A percentile compares a stretch with the other conserved stretches of the same genome.
Evolutionary conservation across 2,113 vertebrate species (phyloP).

Genomic region (Typhlomys cinereus): DNA sequence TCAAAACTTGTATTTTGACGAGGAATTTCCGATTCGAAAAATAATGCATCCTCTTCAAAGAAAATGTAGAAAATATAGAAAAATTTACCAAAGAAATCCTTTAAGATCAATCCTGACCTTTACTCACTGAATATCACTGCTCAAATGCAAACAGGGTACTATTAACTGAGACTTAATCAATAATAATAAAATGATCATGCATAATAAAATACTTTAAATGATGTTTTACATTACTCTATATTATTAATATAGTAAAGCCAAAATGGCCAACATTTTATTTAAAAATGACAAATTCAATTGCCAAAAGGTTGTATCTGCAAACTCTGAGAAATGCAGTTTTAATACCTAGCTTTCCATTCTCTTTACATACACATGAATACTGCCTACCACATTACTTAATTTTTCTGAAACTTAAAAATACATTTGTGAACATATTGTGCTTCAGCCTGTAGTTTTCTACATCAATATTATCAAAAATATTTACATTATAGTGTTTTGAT

Average conservation of each 20-base stretch:
- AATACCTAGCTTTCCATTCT: not conserved
- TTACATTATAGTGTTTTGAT: slow-evolving; percentile 5
- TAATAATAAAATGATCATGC: slow-evolving; percentile 24
- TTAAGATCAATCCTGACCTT: not conserved
- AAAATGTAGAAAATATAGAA: slow-evolving; percentile 27
- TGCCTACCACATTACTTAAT: not conserved
- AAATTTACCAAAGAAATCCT: not conserved
- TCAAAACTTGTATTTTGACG: not conserved
- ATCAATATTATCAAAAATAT: slow-evolving; percentile 24
- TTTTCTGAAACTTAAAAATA: slow-evolving; percentile 12
- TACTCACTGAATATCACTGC: not conserved
- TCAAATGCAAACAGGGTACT: not conserved
- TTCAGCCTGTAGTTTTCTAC: not conserved
- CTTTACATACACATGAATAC: not conserved
- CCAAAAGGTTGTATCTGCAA: slow-evolving; percentile 17
- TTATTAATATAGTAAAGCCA: not conserved
- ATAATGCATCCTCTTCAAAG: not conserved
- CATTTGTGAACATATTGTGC: not conserved
- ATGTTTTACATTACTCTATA: not conserved
- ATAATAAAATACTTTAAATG: slow-evolving; percentile 17
- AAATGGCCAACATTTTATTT: not conserved
- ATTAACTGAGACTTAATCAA: not conserved
- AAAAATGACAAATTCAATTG: not conserved
- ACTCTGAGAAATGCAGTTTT: not conserved
- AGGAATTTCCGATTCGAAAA: slow-evolving; percentile 36